Evolutionary conservation across 2,797 vertebrate genomes (phyloP).

Genomic region (Ceyx erithaca): DNA sequence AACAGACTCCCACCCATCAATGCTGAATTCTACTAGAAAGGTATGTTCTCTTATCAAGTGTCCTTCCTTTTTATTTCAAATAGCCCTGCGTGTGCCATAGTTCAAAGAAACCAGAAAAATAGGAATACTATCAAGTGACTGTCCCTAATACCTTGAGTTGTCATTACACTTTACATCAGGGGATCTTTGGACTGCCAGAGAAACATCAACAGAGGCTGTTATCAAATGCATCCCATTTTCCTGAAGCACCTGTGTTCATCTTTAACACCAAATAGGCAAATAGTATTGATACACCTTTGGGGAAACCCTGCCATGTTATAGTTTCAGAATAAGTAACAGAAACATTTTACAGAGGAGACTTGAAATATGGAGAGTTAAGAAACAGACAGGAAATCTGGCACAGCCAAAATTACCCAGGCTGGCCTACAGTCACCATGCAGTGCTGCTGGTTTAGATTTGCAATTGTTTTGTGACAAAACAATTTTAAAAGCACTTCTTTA

Average conservation of each 20-base stretch:
- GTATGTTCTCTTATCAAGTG: accelerated
- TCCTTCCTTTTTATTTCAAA: neutral
- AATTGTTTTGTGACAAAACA: neutral
- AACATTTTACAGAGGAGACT: neutral
- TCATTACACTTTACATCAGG: neutral
- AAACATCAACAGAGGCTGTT: neutral
- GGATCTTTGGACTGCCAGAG: neutral
- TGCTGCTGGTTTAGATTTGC: neutral
- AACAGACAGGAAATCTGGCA: neutral
- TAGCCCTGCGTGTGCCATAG: neutral
- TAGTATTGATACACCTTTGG: too few species aligned
- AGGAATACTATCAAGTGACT: neutral
- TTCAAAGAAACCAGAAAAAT: neutral
- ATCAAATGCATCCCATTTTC: neutral
- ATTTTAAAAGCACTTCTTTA: neutral
- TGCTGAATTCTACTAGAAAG: neutral
- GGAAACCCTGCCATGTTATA: neutral
- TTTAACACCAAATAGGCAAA: neutral
- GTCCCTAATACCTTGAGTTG: neutral
- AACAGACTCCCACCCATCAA: neutral
- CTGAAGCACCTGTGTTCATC: neutral
- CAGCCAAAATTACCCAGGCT: neutral
- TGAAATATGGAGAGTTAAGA: neutral
- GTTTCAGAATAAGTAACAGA: neutral
- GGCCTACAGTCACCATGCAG: accelerated